These are phyloP conservation scores for Operophtera brumata DNA, from an alignment of 2,888 invertebrate genomes.

Conservation along the genomic window DNA sequence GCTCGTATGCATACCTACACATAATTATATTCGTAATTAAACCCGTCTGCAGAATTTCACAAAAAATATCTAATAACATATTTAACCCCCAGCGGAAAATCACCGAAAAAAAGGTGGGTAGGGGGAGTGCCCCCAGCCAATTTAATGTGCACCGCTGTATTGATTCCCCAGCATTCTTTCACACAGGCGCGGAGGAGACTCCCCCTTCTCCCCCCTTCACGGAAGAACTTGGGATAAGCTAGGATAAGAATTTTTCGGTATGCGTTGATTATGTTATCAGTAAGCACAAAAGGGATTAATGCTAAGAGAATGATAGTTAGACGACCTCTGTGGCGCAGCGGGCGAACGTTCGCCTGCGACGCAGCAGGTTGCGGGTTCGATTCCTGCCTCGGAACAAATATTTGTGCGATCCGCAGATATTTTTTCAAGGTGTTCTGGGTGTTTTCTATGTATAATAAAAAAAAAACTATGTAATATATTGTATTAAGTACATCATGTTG, in stretches of 20 bases:
- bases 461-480: no score
- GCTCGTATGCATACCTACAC: neutral
- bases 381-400: no score
- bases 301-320: no score
- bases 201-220: conserved; percentile 41
- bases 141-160: conserved; percentile 78
- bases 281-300: neutral
- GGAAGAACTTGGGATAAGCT: conserved; percentile 61
- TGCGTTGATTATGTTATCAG: conserved; percentile 35
- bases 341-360: no score
- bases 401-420: no score
- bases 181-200: conserved; percentile 76
- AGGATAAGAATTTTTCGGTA: conserved; percentile 68
- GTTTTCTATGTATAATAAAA: no score
- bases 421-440: no score
- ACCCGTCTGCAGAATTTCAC: conserved; percentile 8
- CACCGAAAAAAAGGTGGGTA: conserved; percentile 56
- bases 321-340: no score
- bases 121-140: conserved; percentile 57
- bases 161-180: conserved; percentile 74
- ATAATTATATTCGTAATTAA: conserved; percentile 16
- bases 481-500: no score
- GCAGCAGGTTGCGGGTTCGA: no score
- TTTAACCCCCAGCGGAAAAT: conserved; percentile 41
- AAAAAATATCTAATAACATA: conserved; percentile 34